Percentiles rank a stretch among this genome's conserved stretches.
Conservation (phyloP, 2,888 invertebrate genomes). For the Cerceris ruficornis region DNA sequence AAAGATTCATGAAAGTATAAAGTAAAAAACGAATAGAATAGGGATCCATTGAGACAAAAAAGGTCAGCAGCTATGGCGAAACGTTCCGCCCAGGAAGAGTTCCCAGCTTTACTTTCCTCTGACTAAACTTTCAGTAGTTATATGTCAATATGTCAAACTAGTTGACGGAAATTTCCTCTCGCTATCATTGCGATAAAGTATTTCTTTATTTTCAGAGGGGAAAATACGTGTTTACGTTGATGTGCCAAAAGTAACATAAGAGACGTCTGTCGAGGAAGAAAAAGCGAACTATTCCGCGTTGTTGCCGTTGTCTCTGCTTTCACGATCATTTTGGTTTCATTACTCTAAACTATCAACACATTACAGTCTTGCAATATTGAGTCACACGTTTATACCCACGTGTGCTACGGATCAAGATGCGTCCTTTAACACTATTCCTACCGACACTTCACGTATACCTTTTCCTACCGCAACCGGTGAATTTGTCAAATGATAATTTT, state of each 20-base stretch:
- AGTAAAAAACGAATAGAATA: slow-evolving; percentile 44
- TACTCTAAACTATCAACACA: too few species aligned
- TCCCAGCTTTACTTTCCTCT: slow-evolving; percentile 44
- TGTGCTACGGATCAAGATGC: too few species aligned
- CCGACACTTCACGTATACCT: too few species aligned
- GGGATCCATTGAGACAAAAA: slow-evolving; percentile 33
- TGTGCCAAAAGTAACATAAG: slow-evolving; percentile 2
- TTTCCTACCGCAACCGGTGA: too few species aligned
- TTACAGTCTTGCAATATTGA: too few species aligned
- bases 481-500: too few species aligned
- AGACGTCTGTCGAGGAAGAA: not conserved
- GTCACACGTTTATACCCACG: too few species aligned
- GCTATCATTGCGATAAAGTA: slow-evolving; percentile 36
- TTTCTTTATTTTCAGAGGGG: slow-evolving; percentile 32
- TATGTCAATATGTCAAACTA: slow-evolving; percentile 42
- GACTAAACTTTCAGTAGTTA: slow-evolving; percentile 48
- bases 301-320: not conserved
- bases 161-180: slow-evolving; percentile 44
- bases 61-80: slow-evolving; percentile 27
- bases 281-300: not conserved
- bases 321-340: not conserved
- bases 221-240: slow-evolving; percentile 24
- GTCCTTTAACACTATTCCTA: too few species aligned
- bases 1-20: slow-evolving; percentile 12
- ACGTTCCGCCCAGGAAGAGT: slow-evolving; percentile 34